Evolutionary conservation across 2,888 invertebrate species (phyloP).

Genomic region (Phanerotoma sp.): DNA sequence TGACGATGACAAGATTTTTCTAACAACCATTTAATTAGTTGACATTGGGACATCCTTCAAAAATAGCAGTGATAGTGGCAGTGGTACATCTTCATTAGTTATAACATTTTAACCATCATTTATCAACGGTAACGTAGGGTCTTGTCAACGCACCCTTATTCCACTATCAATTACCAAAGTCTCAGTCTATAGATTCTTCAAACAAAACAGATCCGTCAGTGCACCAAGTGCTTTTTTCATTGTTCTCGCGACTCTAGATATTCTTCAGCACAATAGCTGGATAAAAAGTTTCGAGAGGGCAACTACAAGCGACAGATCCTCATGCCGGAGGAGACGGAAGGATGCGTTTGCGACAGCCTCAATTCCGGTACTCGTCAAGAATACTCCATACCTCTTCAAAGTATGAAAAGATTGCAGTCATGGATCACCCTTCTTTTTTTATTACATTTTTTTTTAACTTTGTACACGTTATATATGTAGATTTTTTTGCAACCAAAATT

Average conservation of each 20-base stretch:
- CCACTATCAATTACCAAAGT: neutral
- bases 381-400: neutral
- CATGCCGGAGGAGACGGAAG: slow-evolving; percentile 33
- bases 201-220: neutral
- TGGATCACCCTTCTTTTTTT: neutral
- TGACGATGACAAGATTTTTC: too few relatives aligned
- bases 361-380: slow-evolving; percentile 15
- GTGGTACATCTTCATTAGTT: too few relatives aligned
- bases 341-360: slow-evolving; percentile 30
- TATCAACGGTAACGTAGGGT: too few relatives aligned
- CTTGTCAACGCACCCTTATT: too few relatives aligned
- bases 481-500: neutral
- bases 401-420: slow-evolving; percentile 1
- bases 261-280: neutral
- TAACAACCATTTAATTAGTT: too few relatives aligned
- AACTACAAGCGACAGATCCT: slow-evolving; percentile 7
- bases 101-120: too few relatives aligned
- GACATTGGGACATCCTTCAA: too few relatives aligned
- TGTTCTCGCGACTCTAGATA: neutral
- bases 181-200: neutral
- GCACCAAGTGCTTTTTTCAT: neutral
- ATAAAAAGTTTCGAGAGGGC: slow-evolving; percentile 2
- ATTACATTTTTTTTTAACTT: neutral
- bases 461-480: neutral
- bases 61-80: too few relatives aligned